phyloP scores from a whole-genome alignment of 2,113 vertebrate species.

The Oostethus manadensis region DNA sequence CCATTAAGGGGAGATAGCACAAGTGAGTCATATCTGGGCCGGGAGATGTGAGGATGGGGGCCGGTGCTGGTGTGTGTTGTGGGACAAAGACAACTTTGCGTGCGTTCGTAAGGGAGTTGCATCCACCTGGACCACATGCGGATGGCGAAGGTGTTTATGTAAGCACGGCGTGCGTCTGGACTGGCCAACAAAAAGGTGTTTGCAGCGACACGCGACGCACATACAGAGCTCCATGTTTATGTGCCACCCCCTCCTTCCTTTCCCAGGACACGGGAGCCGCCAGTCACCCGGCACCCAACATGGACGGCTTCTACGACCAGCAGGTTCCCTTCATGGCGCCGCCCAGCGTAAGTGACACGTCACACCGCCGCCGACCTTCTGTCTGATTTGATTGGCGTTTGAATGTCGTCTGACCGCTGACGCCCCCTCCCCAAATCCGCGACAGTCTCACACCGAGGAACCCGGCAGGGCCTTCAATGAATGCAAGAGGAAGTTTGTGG shows the following conservation, averaged over 20 bases:
- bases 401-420: background rate
- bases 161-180: constrained; percentile 34
- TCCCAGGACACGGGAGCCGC: constrained; percentile 34
- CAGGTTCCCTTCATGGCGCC: constrained; percentile 92
- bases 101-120: background rate
- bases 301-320: constrained; percentile 97
- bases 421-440: constrained; percentile 1
- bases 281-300: constrained; percentile 62
- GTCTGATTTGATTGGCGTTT: background rate
- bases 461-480: constrained; percentile 73
- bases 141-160: constrained; percentile 42
- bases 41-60: constrained; percentile 8
- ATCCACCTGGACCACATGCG: too few species aligned
- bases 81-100: background rate
- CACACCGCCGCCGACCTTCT: background rate
- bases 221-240: background rate
- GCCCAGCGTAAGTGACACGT: constrained; percentile 78
- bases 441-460: constrained; percentile 77
- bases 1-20: constrained; percentile 45
- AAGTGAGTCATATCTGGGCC: constrained; percentile 49
- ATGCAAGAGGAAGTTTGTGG: constrained; percentile 91
- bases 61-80: constrained; percentile 1
- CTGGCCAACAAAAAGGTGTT: constrained; percentile 21
- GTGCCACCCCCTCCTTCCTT: constrained; percentile 8
- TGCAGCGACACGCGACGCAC: constrained; percentile 27